Conservation (phyloP, 2,113 vertebrate genomes). For the Syngnathoides biaculeatus region DNA sequence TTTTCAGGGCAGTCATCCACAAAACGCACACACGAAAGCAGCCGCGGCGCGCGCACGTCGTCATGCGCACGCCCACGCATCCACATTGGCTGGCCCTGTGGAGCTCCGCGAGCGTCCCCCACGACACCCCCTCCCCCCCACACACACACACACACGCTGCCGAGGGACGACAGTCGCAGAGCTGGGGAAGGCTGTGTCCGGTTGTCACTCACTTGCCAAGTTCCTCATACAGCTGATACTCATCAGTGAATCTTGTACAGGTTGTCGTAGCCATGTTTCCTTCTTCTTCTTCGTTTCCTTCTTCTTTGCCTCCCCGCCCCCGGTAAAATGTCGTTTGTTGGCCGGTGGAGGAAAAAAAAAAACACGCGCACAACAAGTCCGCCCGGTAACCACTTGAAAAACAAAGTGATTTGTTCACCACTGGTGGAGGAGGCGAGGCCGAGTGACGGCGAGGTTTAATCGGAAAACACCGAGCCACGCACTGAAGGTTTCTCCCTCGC, state of each 20-base stretch:
- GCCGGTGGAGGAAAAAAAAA: background rate
- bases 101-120: background rate
- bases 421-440: background rate
- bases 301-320: background rate
- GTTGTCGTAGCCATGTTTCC: conserved; percentile 88
- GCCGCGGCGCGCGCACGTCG: background rate
- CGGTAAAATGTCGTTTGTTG: background rate
- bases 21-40: conserved; percentile 7
- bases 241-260: conserved; percentile 93
- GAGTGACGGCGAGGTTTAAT: background rate
- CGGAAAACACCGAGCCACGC: background rate
- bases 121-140: too few relatives aligned
- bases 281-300: background rate
- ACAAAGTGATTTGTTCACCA: background rate
- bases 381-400: background rate
- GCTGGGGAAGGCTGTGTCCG: background rate
- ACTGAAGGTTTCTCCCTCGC: background rate
- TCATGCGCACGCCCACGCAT: background rate
- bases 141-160: too few relatives aligned
- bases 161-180: too few relatives aligned
- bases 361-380: background rate
- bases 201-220: conserved; percentile 86
- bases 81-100: background rate
- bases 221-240: conserved; percentile 93
- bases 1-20: conserved; percentile 48